These are phyloP conservation scores for Nycticorax nycticorax DNA, from an alignment of 2,113 vertebrate species.

Conservation along the genomic window DNA sequence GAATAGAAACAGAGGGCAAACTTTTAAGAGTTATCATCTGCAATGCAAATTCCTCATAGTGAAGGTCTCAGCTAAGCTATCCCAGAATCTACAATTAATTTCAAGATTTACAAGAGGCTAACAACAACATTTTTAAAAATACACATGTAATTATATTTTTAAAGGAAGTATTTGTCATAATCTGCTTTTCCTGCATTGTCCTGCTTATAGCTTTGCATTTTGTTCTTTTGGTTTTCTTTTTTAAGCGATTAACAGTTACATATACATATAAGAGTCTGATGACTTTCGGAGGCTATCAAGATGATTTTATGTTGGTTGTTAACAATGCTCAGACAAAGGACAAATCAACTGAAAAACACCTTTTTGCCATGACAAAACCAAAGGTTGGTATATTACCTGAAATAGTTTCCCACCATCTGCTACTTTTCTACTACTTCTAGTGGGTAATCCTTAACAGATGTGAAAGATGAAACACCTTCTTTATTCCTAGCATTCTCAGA, in stretches of 20 bases:
- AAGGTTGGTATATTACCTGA: constrained; percentile 81
- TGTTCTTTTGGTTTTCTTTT: constrained; percentile 23
- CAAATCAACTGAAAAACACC: constrained; percentile 86
- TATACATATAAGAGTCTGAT: constrained; percentile 86
- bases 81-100: not conserved
- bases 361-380: constrained; percentile 89
- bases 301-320: constrained; percentile 95
- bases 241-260: constrained; percentile 85
- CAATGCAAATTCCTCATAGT: not conserved
- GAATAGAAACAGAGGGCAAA: not conserved
- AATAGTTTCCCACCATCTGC: not conserved
- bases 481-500: not conserved
- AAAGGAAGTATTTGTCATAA: not conserved
- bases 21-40: not conserved
- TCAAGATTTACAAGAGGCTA: not conserved
- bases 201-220: constrained; percentile 18
- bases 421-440: not conserved
- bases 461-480: constrained; percentile 31
- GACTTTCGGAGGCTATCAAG: constrained; percentile 92
- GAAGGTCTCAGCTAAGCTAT: not conserved
- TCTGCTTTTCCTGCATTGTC: not conserved
- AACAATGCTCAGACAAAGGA: constrained; percentile 79
- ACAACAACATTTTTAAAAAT: not conserved
- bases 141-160: not conserved
- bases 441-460: not conserved